Conservation (phyloP, 2,797 vertebrate genomes). For the Sebastes variabilis region DNA sequence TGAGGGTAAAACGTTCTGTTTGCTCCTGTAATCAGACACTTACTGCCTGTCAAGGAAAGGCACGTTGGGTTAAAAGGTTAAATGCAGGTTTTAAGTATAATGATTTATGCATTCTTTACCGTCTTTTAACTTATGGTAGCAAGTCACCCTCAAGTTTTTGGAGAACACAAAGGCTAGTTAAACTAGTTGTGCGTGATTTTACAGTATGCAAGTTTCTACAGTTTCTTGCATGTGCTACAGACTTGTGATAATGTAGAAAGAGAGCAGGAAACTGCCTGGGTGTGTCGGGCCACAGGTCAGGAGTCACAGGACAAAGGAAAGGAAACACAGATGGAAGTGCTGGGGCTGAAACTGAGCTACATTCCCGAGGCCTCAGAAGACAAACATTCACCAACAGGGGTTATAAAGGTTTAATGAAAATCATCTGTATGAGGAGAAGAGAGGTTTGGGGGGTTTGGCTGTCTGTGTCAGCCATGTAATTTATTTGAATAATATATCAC, state of each 20-base stretch:
- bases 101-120: not conserved
- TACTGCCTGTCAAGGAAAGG: not conserved
- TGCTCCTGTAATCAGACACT: conserved; percentile 44
- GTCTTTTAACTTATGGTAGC: not conserved
- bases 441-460: conserved; percentile 22
- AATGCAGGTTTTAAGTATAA: conserved; percentile 7
- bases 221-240: conserved; percentile 26
- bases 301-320: conserved; percentile 81
- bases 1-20: not conserved
- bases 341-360: conserved; percentile 70
- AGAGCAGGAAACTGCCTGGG: conserved; percentile 75
- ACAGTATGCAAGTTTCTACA: conserved; percentile 18
- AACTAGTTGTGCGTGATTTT: not conserved
- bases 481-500: conserved; percentile 50
- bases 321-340: conserved; percentile 80
- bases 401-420: conserved; percentile 72
- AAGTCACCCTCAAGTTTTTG: not conserved
- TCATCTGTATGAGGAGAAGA: conserved; percentile 65
- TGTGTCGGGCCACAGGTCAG: conserved; percentile 77
- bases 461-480: conserved; percentile 44
- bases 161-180: not conserved
- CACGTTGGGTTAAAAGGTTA: conserved; percentile 36
- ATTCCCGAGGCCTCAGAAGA: conserved; percentile 70
- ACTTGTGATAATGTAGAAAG: conserved; percentile 18
- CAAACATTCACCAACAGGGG: conserved; percentile 68